A percentile compares a stretch with the other conserved stretches of the same genome.
phyloP scores from a whole-genome alignment of 1,140 invertebrate genomes.

The Pachyrhynchus sulphureomaculatus region DNA sequence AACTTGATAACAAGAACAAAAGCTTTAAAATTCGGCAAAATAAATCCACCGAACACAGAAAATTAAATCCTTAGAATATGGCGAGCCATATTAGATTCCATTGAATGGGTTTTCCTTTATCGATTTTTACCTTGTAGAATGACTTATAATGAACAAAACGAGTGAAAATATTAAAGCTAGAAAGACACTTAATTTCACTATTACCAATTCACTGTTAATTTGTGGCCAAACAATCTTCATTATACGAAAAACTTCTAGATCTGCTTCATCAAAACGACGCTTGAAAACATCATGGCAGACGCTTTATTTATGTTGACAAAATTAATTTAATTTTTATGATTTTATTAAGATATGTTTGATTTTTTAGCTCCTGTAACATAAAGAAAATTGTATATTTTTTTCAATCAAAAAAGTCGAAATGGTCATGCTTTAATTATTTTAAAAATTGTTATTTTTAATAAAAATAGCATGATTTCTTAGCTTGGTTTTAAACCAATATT shows the following conservation, averaged over 20 bases:
- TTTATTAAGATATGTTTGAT: too few relatives aligned
- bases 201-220: slow-evolving; percentile 46
- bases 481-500: background rate
- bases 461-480: too few relatives aligned
- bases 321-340: background rate
- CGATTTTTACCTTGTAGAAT: slow-evolving; percentile 37
- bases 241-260: slow-evolving; percentile 45
- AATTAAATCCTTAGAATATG: slow-evolving; percentile 29
- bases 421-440: too few relatives aligned
- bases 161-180: slow-evolving; percentile 29
- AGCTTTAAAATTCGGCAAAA: background rate
- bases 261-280: slow-evolving; percentile 45
- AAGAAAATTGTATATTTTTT: too few relatives aligned
- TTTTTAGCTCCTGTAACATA: too few relatives aligned
- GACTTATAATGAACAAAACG: slow-evolving; percentile 36
- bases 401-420: too few relatives aligned
- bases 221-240: slow-evolving; percentile 46
- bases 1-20: too few relatives aligned
- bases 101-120: slow-evolving; percentile 40
- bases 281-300: slow-evolving; percentile 52
- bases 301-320: slow-evolving; percentile 12
- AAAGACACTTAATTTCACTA: slow-evolving; percentile 32
- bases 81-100: slow-evolving; percentile 35
- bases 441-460: too few relatives aligned
- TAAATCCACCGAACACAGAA: background rate